phyloP scores from a whole-genome alignment of 1,140 invertebrate genomes.

The Mycetomoellerius zeteki region DNA sequence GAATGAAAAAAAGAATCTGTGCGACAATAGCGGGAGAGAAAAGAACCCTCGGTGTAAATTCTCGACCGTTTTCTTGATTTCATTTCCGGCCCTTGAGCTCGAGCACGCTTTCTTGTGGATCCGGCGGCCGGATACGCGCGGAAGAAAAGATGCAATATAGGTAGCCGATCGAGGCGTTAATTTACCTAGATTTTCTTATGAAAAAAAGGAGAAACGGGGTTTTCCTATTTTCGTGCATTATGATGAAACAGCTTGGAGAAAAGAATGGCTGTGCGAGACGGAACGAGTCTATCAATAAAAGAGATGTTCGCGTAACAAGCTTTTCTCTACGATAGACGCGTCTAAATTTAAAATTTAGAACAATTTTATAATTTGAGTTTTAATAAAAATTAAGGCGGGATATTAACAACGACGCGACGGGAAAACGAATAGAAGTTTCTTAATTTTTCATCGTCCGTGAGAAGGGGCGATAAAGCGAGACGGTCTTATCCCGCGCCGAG shows the following conservation, averaged over 20 bases:
- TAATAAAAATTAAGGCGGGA: not conserved
- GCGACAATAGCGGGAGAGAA: conserved; percentile 49
- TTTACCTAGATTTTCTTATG: not conserved
- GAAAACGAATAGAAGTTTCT: conserved; percentile 47
- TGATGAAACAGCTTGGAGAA: not conserved
- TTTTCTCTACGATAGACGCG: not conserved
- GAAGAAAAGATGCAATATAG: not conserved
- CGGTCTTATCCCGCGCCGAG: conserved; percentile 2
- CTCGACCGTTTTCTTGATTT: conserved; percentile 50
- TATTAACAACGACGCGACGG: conserved; percentile 9
- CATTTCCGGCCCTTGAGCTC: conserved; percentile 29
- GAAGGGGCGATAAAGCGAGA: conserved; percentile 16
- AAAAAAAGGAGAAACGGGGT: not conserved
- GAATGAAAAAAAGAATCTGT: not conserved
- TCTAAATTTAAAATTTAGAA: conserved; percentile 11
- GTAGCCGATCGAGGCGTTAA: conserved; percentile 23
- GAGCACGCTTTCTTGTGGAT: conserved; percentile 12
- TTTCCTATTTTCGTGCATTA: not conserved
- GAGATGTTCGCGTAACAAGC: not conserved
- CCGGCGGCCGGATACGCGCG: not conserved
- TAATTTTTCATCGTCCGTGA: conserved; percentile 36
- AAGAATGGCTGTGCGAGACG: not conserved
- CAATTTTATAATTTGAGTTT: conserved; percentile 2
- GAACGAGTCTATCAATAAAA: not conserved
- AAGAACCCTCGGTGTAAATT: conserved; percentile 35